Evolutionary conservation across 2,888 invertebrate species (phyloP).

Genomic region (Lamproptera curius): DNA sequence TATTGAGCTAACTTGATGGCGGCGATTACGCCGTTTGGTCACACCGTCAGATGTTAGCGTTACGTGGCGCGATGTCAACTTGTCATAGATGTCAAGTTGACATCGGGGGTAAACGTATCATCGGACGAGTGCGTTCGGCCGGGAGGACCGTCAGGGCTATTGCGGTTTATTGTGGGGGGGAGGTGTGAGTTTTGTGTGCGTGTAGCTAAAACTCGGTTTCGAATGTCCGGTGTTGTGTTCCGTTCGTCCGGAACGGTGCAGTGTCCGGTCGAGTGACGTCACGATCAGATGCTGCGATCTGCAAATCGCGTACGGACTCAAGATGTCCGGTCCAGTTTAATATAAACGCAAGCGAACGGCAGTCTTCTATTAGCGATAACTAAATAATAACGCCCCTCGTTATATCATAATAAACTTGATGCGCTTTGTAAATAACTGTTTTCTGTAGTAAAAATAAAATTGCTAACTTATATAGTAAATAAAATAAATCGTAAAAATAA

Average conservation of each 20-base stretch:
- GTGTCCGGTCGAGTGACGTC: constrained; percentile 11
- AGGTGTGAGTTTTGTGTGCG: neutral
- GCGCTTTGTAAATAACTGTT: constrained; percentile 62
- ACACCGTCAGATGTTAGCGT: neutral
- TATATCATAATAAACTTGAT: constrained; percentile 61
- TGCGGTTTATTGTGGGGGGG: neutral
- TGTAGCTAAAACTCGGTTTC: neutral
- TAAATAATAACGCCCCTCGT: constrained; percentile 44
- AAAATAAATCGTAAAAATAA: constrained; percentile 16
- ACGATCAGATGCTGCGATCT: neutral
- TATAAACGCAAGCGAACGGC: constrained; percentile 60
- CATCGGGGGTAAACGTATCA: neutral
- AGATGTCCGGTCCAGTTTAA: constrained; percentile 36
- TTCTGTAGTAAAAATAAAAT: constrained; percentile 45
- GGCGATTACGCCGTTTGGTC: constrained; percentile 49
- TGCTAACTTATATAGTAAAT: constrained; percentile 18
- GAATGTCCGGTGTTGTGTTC: constrained; percentile 22
- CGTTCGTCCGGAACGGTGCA: constrained; percentile 2
- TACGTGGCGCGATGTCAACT: constrained; percentile 34
- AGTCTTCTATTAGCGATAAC: constrained; percentile 62
- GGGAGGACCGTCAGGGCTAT: neutral
- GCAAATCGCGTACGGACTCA: constrained; percentile 17
- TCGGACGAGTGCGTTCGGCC: neutral
- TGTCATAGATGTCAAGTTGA: constrained; percentile 30
- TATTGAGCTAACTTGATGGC: constrained; percentile 68